Evolutionary conservation across 2,113 vertebrate genomes (phyloP).

Genomic region (Erythrocercus mccallii): DNA sequence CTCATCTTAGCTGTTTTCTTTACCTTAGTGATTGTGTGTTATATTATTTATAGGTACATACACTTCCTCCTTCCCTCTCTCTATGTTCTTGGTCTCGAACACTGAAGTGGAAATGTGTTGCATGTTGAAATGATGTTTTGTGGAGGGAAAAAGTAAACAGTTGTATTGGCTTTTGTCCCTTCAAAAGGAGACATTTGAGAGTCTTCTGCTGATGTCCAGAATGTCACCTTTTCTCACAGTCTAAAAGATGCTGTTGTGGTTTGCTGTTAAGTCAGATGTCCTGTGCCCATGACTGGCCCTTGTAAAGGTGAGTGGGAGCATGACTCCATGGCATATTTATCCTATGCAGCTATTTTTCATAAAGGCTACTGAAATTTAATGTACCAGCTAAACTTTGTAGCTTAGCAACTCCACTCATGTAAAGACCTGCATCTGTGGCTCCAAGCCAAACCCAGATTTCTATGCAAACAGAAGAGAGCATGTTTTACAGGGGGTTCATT

Average conservation of each 20-base stretch:
- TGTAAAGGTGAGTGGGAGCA: not conserved
- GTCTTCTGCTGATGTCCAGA: not conserved
- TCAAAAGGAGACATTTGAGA: not conserved
- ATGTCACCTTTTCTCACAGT: not conserved
- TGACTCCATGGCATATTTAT: not conserved
- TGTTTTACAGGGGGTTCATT: not conserved
- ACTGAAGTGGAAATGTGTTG: not conserved
- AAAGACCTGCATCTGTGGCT: not conserved
- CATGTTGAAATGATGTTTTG: not conserved
- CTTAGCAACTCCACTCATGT: conserved; percentile 5
- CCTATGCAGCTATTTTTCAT: not conserved
- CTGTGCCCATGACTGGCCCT: not conserved
- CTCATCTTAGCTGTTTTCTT: not conserved
- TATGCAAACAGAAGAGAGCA: not conserved
- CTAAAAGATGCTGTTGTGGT: not conserved
- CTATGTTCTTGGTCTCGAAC: not conserved
- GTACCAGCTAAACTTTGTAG: not conserved
- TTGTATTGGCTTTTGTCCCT: not conserved
- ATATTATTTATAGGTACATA: not conserved
- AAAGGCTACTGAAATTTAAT: not conserved
- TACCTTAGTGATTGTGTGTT: not conserved
- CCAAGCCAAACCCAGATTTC: not conserved
- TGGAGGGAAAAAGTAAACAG: not conserved
- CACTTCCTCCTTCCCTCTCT: not conserved
- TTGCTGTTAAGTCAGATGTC: not conserved